These are phyloP conservation scores for Herpetotheres cachinnans DNA, from an alignment of 2,113 vertebrate genomes.

Conservation along the genomic window DNA sequence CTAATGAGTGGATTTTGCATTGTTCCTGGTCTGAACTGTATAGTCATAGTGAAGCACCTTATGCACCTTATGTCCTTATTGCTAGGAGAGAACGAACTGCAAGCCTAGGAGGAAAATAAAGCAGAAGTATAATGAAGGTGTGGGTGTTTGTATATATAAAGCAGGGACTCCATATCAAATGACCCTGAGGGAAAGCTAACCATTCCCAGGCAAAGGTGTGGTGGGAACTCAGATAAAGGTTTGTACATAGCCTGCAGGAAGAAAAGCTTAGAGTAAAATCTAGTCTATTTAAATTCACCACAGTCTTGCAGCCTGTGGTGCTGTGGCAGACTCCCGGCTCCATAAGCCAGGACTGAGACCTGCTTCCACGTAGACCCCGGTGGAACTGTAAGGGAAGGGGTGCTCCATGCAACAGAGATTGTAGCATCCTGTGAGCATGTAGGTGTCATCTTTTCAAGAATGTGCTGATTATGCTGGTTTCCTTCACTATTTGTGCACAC, in stretches of 20 bases:
- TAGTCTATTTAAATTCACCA: neutral
- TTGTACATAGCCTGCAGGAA: constrained; percentile 19
- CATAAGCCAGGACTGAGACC: neutral
- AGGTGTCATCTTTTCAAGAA: neutral
- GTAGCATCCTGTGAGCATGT: neutral
- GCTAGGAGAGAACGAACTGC: neutral
- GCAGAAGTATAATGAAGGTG: constrained; percentile 51
- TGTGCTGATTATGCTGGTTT: neutral
- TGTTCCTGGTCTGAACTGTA: neutral
- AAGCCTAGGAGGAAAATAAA: neutral
- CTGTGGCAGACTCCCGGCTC: neutral
- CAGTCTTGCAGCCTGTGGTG: neutral
- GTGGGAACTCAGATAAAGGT: constrained; percentile 63
- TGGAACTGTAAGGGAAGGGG: neutral
- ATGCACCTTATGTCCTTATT: neutral
- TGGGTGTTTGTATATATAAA: constrained; percentile 50
- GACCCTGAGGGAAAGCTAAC: constrained; percentile 35
- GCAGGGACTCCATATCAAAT: constrained; percentile 37
- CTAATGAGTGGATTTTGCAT: neutral
- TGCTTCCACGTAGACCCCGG: neutral
- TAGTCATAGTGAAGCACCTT: neutral
- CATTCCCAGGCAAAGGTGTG: constrained; percentile 63
- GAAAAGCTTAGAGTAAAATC: neutral
- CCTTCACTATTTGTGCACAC: neutral
- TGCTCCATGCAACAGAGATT: neutral